These are phyloP conservation scores for Pampusana beccarii DNA, from an alignment of 2,113 vertebrate genomes.

Conservation along the genomic window DNA sequence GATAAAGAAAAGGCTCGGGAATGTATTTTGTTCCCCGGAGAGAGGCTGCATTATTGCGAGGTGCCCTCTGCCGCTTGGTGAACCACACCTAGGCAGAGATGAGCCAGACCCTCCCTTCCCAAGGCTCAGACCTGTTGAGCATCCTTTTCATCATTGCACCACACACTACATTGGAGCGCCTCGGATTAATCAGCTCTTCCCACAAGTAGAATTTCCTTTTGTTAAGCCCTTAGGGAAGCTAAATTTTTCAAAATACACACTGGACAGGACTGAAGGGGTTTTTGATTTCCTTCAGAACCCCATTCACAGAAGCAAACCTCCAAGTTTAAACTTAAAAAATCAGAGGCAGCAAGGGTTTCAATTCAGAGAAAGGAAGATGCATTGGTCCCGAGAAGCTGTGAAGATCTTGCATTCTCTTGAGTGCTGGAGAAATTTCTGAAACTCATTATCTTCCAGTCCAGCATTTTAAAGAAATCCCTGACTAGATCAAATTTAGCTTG, in stretches of 20 bases:
- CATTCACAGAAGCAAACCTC: slow-evolving; percentile 60
- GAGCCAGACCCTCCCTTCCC: not conserved
- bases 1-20: slow-evolving; percentile 60
- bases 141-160: slow-evolving; percentile 14
- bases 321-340: slow-evolving; percentile 55
- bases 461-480: not conserved
- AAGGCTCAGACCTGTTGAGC: slow-evolving; percentile 23
- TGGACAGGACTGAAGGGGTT: not conserved
- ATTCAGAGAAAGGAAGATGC: slow-evolving; percentile 17
- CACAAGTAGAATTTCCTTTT: slow-evolving; percentile 43
- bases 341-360: slow-evolving; percentile 38
- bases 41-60: slow-evolving; percentile 59
- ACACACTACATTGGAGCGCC: not conserved
- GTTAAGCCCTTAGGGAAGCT: slow-evolving; percentile 46
- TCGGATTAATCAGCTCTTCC: slow-evolving; percentile 4
- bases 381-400: not conserved
- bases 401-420: not conserved
- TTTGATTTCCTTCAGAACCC: slow-evolving; percentile 27
- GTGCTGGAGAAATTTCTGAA: not conserved
- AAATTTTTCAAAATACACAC: slow-evolving; percentile 33
- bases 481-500: not conserved
- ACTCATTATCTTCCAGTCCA: slow-evolving; percentile 22
- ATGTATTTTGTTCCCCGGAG: slow-evolving; percentile 67
- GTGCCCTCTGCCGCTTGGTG: slow-evolving; percentile 51
- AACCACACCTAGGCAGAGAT: slow-evolving; percentile 27